Percentiles rank a stretch among this genome's conserved stretches.
Evolutionary conservation across 2,113 vertebrate genomes (phyloP).

Genomic region (Sakesphorus luctuosus): DNA sequence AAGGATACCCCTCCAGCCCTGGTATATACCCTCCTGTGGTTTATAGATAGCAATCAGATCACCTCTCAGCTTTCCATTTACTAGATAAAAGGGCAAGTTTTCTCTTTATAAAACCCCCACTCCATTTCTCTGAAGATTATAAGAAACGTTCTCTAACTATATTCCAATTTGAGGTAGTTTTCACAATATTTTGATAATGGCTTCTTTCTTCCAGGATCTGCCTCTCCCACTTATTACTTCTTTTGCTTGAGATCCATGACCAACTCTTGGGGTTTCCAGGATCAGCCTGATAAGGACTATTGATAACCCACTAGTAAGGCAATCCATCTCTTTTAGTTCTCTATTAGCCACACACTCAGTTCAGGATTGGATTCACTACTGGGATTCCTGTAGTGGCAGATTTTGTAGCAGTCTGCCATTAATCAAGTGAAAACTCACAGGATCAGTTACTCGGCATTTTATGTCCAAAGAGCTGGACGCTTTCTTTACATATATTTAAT

Average conservation of each 20-base stretch:
- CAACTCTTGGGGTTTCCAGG: neutral
- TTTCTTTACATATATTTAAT: neutral
- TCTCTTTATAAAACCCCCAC: neutral
- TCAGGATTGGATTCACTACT: neutral
- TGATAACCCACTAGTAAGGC: neutral
- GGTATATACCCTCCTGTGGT: neutral
- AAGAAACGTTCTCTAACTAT: neutral
- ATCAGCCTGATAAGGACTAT: neutral
- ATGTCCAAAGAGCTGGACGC: neutral
- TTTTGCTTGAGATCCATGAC: neutral
- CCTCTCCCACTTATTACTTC: neutral
- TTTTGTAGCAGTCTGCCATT: neutral
- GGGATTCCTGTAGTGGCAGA: neutral
- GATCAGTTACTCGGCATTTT: neutral
- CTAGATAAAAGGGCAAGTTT: neutral
- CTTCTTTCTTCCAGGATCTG: neutral
- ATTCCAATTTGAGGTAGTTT: neutral
- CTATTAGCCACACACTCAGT: neutral
- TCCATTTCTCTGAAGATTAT: neutral
- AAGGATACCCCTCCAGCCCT: neutral
- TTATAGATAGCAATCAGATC: neutral
- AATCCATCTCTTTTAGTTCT: neutral
- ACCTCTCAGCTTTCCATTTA: neutral
- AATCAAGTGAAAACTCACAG: neutral
- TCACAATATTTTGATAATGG: neutral